Evolutionary conservation across 2,113 vertebrate genomes (phyloP).

Genomic region (Mastomys coucha): DNA sequence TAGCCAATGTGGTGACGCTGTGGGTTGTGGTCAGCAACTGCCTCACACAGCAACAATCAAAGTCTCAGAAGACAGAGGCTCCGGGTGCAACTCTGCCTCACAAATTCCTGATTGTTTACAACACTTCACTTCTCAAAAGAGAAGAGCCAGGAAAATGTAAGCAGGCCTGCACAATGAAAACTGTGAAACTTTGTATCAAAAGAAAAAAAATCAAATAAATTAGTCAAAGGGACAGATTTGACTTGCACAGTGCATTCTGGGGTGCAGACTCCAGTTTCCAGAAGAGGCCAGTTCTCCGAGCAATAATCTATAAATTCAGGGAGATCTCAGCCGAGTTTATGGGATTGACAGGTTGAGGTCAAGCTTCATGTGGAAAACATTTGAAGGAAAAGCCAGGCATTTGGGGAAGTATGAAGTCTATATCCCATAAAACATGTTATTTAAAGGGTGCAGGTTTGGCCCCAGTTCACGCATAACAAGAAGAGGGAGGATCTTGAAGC

Average conservation of each 20-base stretch:
- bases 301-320: neutral
- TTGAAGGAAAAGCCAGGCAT: neutral
- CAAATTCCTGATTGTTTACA: neutral
- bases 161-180: neutral
- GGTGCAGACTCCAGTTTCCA: neutral
- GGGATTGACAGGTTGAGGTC: neutral
- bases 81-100: neutral
- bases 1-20: neutral
- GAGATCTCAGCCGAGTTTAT: neutral
- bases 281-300: neutral
- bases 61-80: neutral
- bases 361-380: neutral
- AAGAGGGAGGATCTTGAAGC: neutral
- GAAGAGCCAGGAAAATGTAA: neutral
- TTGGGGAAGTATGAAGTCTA: neutral
- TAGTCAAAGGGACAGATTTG: neutral
- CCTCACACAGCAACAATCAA: neutral
- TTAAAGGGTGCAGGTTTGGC: neutral
- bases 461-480: fast-evolving
- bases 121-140: too few relatives aligned
- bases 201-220: neutral
- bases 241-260: neutral
- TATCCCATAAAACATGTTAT: fast-evolving
- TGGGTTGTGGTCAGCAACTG: neutral
- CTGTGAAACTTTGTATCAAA: neutral